phyloP scores from a whole-genome alignment of 35 echinoderm and acorn worm genomes.

The Ophiothrix spiculata region DNA sequence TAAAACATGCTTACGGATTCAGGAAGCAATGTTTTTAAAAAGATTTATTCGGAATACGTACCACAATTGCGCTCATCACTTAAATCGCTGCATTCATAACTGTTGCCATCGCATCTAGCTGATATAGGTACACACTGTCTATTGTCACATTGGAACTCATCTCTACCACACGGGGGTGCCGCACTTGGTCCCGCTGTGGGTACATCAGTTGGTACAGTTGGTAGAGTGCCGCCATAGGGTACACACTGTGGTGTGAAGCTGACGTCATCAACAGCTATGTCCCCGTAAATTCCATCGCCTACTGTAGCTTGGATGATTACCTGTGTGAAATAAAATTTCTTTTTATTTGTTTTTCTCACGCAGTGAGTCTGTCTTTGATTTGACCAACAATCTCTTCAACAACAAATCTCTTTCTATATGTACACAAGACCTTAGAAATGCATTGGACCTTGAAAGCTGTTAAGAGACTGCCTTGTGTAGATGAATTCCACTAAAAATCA shows the following conservation, averaged over 20 bases:
- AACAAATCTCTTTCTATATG: no score
- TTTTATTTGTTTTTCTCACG: no score
- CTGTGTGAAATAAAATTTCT: slow-evolving; percentile 26
- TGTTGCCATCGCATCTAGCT: slow-evolving; percentile 47
- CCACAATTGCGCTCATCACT: slow-evolving; percentile 83
- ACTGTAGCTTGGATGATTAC: slow-evolving; percentile 85
- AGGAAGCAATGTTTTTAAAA: no score
- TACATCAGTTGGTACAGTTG: slow-evolving; percentile 38
- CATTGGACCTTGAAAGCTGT: no score
- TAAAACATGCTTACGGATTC: slow-evolving; percentile 5
- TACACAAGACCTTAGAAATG: no score
- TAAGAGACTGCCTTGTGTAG: no score
- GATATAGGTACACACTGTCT: slow-evolving; percentile 38
- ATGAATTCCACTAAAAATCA: no score
- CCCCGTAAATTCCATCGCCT: slow-evolving; percentile 67
- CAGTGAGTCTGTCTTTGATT: no score
- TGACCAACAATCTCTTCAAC: no score
- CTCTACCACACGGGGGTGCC: slow-evolving; percentile 39
- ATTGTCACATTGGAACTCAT: slow-evolving; percentile 64
- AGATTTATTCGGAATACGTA: slow-evolving; percentile 72
- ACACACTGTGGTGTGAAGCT: slow-evolving; percentile 66
- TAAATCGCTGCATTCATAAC: slow-evolving; percentile 40
- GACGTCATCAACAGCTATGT: slow-evolving; percentile 94
- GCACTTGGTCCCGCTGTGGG: slow-evolving; percentile 5
- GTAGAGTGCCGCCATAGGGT: slow-evolving; percentile 15